Base-by-base conservation (phyloP, 2,113 vertebrate genomes). In the Bubo bubo region DNA sequence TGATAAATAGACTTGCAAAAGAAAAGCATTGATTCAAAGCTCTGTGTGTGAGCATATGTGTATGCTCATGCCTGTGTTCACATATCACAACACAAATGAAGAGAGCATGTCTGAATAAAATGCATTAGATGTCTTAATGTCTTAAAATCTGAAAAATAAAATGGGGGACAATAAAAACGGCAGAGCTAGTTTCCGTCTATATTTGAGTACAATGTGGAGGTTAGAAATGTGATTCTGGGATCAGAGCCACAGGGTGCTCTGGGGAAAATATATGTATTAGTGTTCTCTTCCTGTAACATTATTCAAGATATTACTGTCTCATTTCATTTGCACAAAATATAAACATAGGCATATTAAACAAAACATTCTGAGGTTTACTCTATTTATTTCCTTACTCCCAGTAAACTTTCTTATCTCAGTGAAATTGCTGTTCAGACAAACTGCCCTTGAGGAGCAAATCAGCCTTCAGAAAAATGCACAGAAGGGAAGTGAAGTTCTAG, bases 251-350 rank as follows among this genome's bases (percentile, higher is more conserved):
- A 32, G 28, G 3, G 8, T 84, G 64, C 80, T 86, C 86, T 87
- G 23, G 30, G 64, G 88, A 95, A 95, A 93, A 86, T 41, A 47
- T 19, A 76, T 58, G 20, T 53, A 95, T 91, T 94, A 79, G 32
- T 56, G 68, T 95, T 95, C 39, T 75, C 27, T 88, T 94, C 70
- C 47, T 91, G 18, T 84, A 89, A 50, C 37, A 47, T 53, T 50
- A 55, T 59, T 80, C 62, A 77, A 82, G 35, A 75, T 59, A 87
- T 84, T 79, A 60, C 53, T 85, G 76, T 82, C 83, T 91, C 60
- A 50, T 91, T 88, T 83, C 24, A 82, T 94, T 96, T 90, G 52
- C 39, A 77, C 24, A 64, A 96, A 75, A 81, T 60, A 75, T 45
- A 89, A 89, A 91, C 82, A 52, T 23, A 72, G 24, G 26, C 8